A percentile compares a stretch with the other conserved stretches of the same genome.
Conservation (phyloP, 2,888 invertebrate species). For the Diaperis boleti region DNA sequence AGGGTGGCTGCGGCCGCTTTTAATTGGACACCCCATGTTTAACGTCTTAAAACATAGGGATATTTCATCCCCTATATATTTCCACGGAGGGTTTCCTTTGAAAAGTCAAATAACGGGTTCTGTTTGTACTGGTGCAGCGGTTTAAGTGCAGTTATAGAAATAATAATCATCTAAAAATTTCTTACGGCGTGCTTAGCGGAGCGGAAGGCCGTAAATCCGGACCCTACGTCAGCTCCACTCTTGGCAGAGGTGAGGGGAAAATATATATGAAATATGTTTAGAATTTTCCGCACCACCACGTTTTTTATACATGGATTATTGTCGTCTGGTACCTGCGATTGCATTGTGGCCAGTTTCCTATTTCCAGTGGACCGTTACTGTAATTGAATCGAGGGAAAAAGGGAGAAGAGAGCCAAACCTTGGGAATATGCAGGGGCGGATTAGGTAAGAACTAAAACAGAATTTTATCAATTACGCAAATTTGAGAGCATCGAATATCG, state of each 20-base stretch:
- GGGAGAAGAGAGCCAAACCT: conserved; percentile 2
- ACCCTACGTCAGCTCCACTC: conserved; percentile 33
- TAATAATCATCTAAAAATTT: conserved; percentile 42
- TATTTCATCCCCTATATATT: conserved; percentile 5
- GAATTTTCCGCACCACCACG: conserved; percentile 35
- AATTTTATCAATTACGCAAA: conserved; percentile 39
- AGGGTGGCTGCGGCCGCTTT: conserved; percentile 23
- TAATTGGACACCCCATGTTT: conserved; percentile 18
- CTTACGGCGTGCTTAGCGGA: conserved; percentile 30
- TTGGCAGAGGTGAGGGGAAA: conserved; percentile 1
- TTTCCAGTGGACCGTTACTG: conserved; percentile 11
- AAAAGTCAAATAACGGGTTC: conserved; percentile 36
- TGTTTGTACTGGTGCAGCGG: conserved; percentile 30
- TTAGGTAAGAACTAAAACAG: conserved; percentile 27
- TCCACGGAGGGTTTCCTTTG: conserved; percentile 1
- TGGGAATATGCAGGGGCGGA: conserved; percentile 20
- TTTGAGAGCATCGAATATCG: conserved; percentile 39
- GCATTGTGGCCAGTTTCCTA: conserved; percentile 33
- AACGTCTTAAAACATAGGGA: conserved; percentile 18
- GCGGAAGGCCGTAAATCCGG: conserved; percentile 39
- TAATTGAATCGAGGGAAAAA: conserved; percentile 23
- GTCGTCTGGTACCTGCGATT: conserved; percentile 38
- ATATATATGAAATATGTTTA: conserved; percentile 35
- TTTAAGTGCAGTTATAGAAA: conserved; percentile 40
- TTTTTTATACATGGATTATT: conserved; percentile 41